These are phyloP conservation scores for Rhabdomys dilectus DNA, from an alignment of 2,113 vertebrate species.

Conservation along the genomic window DNA sequence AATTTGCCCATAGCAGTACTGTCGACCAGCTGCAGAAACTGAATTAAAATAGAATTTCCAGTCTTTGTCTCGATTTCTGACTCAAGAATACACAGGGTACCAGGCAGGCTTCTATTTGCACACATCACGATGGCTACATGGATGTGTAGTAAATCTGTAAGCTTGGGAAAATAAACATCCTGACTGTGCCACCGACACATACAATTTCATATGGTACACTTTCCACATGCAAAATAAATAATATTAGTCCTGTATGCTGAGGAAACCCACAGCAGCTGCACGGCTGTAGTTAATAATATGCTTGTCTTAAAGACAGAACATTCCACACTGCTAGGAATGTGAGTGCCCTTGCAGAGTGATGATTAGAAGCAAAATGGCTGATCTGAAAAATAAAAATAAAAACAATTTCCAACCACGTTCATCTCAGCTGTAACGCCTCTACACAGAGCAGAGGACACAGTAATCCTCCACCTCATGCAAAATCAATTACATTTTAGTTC, in stretches of 20 bases:
- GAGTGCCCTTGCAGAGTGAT: conserved; percentile 63
- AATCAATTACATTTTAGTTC: conserved; percentile 87
- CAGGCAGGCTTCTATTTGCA: not conserved
- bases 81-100: not conserved
- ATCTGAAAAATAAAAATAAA: conserved; percentile 63
- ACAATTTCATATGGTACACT: not conserved
- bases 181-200: conserved; percentile 39
- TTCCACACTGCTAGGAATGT: conserved; percentile 66
- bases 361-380: conserved; percentile 78
- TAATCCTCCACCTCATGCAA: conserved; percentile 81
- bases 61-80: conserved; percentile 49
- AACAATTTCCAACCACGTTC: conserved; percentile 39
- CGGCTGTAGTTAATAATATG: conserved; percentile 59
- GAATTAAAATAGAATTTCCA: conserved; percentile 56
- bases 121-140: not conserved
- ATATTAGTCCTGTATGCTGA: conserved; percentile 27
- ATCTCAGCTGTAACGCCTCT: conserved; percentile 69
- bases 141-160: not conserved
- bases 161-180: conserved; percentile 3
- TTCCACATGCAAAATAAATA: conserved; percentile 45
- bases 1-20: conserved; percentile 49
- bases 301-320: conserved; percentile 60
- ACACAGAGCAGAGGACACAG: conserved; percentile 71
- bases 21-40: conserved; percentile 37
- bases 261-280: conserved; percentile 20